Conservation (phyloP, 1,140 invertebrate species). For the Pteromalus puparum region DNA sequence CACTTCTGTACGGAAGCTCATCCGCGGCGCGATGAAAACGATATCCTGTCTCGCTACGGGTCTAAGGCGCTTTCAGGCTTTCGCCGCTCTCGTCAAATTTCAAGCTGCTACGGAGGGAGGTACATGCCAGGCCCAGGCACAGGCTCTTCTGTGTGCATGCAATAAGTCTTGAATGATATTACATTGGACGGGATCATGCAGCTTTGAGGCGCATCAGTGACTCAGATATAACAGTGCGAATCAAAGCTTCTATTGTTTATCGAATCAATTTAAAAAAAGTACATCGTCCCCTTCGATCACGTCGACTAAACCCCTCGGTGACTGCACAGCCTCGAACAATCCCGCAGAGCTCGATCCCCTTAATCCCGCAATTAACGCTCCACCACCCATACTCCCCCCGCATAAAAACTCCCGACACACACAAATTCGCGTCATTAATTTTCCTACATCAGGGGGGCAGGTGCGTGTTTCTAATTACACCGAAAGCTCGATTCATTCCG, state of each 20-base stretch:
- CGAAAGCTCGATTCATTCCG: not conserved
- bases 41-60: not conserved
- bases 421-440: not conserved
- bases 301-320: not conserved
- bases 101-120: no score
- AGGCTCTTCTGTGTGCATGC: no score
- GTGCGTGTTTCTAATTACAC: conserved; percentile 3
- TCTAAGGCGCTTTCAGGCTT: not conserved
- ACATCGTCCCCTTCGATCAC: no score
- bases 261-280: not conserved
- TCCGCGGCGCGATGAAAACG: not conserved
- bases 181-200: no score
- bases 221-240: no score
- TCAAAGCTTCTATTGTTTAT: no score
- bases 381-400: not conserved
- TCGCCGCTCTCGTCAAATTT: not conserved
- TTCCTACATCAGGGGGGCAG: not conserved
- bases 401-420: conserved; percentile 1
- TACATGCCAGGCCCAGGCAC: no score
- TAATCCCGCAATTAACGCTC: not conserved
- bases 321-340: no score
- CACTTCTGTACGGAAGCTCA: no score
- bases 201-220: no score
- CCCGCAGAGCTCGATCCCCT: not conserved
- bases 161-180: no score